Evolutionary conservation across 2,113 vertebrate genomes (phyloP), one percentile per base, ranked within the genome.

Genomic region (Leptobrachium ailaonicum): DNA sequence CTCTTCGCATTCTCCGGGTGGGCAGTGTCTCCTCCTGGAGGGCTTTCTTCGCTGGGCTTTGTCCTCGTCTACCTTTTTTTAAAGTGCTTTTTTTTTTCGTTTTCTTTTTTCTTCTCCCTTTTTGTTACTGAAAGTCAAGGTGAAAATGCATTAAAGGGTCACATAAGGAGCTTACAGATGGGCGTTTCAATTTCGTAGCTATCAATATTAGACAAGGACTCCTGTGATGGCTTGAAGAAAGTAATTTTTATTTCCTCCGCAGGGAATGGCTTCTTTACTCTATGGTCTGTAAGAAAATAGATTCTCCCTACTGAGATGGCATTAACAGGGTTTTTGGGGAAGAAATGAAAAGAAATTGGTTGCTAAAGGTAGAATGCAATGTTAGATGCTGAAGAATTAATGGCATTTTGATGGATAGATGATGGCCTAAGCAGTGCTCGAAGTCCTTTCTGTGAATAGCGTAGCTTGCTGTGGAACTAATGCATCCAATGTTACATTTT

Each of bases 141-240:
- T 77, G 67, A 70, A 77, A 77, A 77, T 71, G 67, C 76, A 77
- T 77, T 77, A 77, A 77, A 70, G 67, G 76, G 76, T 77, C 76
- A 77, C 53, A 41, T 62, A 77, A 69, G 76, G 40, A 77, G 76
- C 76, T 77, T 77, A 77, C 53, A 62, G 76, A 71, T 77, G 76
- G 76, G 76, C 76, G 76, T 71, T 70, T 77, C 76, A 77, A 77
- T 77, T 71, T 71, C 66, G 70, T 13, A 70, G 67, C 76, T 77
- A 71, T 77, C 76, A 71, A 71, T 71, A 77, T 77, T 71, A 77
- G 76, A 77, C 66, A 62, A 54, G 66, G 76, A 77, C 76, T 71
- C 76, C 76, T 71, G 76, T 56, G 76, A 77, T 77, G 76, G 66
- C 42, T 62, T 56, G 66, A 71, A 77, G 76, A 77, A 77, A 77